Percentiles rank a stretch among this genome's conserved stretches.
These are phyloP conservation scores for Artemia sp. DNA, from an alignment of 2,888 invertebrate species.

Conservation along the genomic window DNA sequence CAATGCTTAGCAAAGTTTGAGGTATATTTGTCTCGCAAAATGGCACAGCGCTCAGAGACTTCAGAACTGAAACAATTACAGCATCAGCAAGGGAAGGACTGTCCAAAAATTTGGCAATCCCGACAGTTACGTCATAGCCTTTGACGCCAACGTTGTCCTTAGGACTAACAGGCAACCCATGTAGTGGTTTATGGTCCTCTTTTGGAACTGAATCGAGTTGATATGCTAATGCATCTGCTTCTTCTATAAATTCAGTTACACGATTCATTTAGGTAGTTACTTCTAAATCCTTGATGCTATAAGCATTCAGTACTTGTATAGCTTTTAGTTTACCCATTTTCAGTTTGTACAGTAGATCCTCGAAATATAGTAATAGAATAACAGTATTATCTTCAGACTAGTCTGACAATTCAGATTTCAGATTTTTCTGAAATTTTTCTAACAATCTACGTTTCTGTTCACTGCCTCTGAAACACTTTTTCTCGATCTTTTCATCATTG, in stretches of 20 bases:
- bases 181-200: conserved; percentile 28
- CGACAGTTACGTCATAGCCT: conserved; percentile 31
- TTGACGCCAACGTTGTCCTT: conserved; percentile 30
- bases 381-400: too few species aligned
- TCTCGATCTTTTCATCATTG: too few species aligned
- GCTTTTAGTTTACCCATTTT: too few species aligned
- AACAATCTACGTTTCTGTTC: too few species aligned
- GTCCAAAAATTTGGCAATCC: conserved; percentile 30
- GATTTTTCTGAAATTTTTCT: too few species aligned
- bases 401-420: too few species aligned
- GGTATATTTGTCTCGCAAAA: conserved; percentile 33
- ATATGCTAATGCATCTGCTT: conserved; percentile 26
- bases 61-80: conserved; percentile 25
- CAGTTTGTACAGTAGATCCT: too few species aligned
- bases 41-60: conserved; percentile 26
- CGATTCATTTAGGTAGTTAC: conserved; percentile 28
- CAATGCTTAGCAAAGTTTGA: conserved; percentile 28
- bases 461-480: too few species aligned
- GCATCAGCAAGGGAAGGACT: conserved; percentile 24
- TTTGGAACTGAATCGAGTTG: conserved; percentile 24
- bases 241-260: conserved; percentile 28
- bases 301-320: too few species aligned
- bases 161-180: conserved; percentile 31
- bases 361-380: too few species aligned
- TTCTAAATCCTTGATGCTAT: conserved; percentile 28